Conservation (phyloP, 2,797 vertebrate genomes). For the Cuniculus paca region DNA sequence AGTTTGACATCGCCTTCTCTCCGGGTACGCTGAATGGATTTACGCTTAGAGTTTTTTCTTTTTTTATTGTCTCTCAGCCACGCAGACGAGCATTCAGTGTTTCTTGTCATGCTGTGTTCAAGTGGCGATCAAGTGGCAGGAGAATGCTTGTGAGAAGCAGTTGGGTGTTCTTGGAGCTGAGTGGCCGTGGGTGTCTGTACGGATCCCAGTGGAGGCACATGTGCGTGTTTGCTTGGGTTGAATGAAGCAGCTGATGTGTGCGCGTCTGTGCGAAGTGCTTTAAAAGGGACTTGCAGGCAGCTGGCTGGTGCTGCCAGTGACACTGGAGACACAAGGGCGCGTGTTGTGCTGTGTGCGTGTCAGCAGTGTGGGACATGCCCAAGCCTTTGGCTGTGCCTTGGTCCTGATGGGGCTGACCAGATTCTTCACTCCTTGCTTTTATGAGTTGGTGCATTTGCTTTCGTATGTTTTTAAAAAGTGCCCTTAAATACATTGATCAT, state of each 20-base stretch:
- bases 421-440: conserved; percentile 27
- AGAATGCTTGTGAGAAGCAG: not conserved
- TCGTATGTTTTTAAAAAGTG: not conserved
- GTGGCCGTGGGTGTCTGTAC: not conserved
- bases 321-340: not conserved
- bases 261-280: not conserved
- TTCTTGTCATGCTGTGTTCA: not conserved
- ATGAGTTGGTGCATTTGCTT: not conserved
- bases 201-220: not conserved
- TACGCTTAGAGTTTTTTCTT: not conserved
- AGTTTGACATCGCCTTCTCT: not conserved
- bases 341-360: not conserved
- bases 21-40: not conserved
- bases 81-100: not conserved
- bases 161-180: not conserved
- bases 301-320: not conserved
- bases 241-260: not conserved
- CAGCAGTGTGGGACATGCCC: not conserved
- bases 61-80: conserved; percentile 40
- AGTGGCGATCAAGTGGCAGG: not conserved
- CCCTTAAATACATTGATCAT: not conserved
- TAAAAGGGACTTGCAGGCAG: not conserved
- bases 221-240: not conserved
- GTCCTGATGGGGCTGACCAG: not conserved
- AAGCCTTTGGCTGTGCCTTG: conserved; percentile 44